Conservation (phyloP, 2,888 invertebrate genomes). For the Proisotoma minuta region DNA sequence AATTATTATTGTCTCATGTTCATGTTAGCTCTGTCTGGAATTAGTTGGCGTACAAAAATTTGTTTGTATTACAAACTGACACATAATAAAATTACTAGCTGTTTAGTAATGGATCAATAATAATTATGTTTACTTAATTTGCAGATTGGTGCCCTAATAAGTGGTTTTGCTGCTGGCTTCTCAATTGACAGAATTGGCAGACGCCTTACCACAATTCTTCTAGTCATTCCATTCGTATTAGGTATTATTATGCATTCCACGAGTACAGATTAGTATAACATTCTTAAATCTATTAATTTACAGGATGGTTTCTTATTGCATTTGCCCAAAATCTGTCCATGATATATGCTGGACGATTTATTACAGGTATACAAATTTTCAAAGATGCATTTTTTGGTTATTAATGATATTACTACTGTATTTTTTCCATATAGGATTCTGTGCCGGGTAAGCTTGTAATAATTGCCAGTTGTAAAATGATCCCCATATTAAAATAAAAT, state of each 20-base stretch:
- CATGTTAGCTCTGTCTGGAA: no score
- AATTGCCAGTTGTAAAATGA: no score
- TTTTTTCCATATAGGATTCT: slow-evolving; percentile 57
- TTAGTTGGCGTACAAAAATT: no score
- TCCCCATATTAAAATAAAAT: no score
- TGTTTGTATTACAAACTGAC: no score
- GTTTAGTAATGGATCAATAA: no score
- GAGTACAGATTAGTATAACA: no score
- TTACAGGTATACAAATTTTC: slow-evolving; percentile 31
- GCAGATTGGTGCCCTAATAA: slow-evolving; percentile 61
- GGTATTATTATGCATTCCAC: no score
- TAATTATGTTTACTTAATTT: slow-evolving; percentile 2
- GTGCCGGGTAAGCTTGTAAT: no score
- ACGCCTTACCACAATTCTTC: slow-evolving; percentile 63
- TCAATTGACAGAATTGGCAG: slow-evolving; percentile 47
- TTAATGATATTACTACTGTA: background rate
- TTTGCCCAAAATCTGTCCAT: slow-evolving; percentile 48
- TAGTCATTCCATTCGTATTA: slow-evolving; percentile 62
- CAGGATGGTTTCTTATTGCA: slow-evolving; percentile 57
- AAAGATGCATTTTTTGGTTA: background rate
- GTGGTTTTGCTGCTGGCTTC: slow-evolving; percentile 64
- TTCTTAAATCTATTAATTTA: no score
- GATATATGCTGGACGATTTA: slow-evolving; percentile 54
- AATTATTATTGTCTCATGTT: no score
- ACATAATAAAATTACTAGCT: no score